Conservation (phyloP, 2,888 invertebrate genomes). For the Trisateles emortualis region DNA sequence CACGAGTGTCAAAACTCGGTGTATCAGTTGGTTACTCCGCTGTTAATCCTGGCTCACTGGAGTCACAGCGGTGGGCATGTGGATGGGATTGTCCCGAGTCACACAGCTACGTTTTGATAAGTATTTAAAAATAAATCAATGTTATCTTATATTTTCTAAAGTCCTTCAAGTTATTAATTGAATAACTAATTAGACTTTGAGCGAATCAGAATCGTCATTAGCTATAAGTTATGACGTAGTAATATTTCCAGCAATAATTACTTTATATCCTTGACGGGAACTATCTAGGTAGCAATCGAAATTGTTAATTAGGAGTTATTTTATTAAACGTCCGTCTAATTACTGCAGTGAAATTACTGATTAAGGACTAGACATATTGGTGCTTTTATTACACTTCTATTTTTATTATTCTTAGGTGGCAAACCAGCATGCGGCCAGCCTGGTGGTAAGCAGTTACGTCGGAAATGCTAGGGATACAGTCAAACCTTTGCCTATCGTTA, state of each 20-base stretch:
- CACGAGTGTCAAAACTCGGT: too few relatives aligned
- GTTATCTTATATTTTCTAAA: background rate
- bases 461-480: too few relatives aligned
- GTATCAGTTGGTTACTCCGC: too few relatives aligned
- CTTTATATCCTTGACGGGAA: constrained; percentile 22
- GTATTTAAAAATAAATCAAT: too few relatives aligned
- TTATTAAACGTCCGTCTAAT: constrained; percentile 28
- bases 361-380: constrained; percentile 17
- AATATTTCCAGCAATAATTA: constrained; percentile 22
- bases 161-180: background rate
- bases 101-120: too few relatives aligned
- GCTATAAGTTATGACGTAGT: constrained; percentile 13
- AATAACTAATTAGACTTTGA: background rate
- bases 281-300: constrained; percentile 25
- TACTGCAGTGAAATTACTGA: constrained; percentile 24
- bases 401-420: background rate
- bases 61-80: too few relatives aligned
- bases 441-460: too few relatives aligned
- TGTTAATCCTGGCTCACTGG: too few relatives aligned
- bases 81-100: too few relatives aligned
- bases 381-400: background rate
- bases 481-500: too few relatives aligned
- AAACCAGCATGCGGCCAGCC: too few relatives aligned
- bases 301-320: constrained; percentile 27
- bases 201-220: background rate